Percentiles rank a stretch among this genome's conserved stretches.
phyloP scores from a whole-genome alignment of 2,888 invertebrate species.

The Euzetes globulus region DNA sequence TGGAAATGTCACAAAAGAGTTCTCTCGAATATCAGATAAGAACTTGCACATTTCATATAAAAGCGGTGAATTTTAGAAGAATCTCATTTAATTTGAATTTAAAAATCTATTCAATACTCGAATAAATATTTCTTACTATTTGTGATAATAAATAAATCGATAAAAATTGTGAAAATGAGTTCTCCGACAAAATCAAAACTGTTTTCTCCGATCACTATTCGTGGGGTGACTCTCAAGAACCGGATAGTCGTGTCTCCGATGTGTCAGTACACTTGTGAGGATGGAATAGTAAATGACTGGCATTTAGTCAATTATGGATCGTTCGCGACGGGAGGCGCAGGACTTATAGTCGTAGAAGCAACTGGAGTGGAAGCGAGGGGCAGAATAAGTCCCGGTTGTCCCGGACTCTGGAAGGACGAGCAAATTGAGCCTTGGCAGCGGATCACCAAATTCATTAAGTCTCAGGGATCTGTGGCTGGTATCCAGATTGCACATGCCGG shows the following conservation, averaged over 20 bases:
- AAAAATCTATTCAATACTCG: no score
- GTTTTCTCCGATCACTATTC: constrained; percentile 18
- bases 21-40: no score
- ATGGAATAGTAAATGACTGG: constrained; percentile 29
- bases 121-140: no score
- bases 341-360: constrained; percentile 13
- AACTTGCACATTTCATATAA: no score
- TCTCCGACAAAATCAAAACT: neutral
- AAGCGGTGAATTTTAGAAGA: no score
- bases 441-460: neutral
- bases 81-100: no score
- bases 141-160: no score
- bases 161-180: neutral
- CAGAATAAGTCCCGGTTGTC: constrained; percentile 12
- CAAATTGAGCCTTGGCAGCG: neutral
- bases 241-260: constrained; percentile 25
- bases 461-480: constrained; percentile 8
- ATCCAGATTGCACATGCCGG: constrained; percentile 18
- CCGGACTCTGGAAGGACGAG: constrained; percentile 25
- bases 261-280: constrained; percentile 22
- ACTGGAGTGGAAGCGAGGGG: constrained; percentile 27
- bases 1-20: no score
- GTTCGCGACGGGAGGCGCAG: constrained; percentile 21
- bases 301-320: constrained; percentile 23
- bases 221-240: constrained; percentile 21